phyloP scores from a whole-genome alignment of 2,888 invertebrate genomes.

The Netelia virgata region DNA sequence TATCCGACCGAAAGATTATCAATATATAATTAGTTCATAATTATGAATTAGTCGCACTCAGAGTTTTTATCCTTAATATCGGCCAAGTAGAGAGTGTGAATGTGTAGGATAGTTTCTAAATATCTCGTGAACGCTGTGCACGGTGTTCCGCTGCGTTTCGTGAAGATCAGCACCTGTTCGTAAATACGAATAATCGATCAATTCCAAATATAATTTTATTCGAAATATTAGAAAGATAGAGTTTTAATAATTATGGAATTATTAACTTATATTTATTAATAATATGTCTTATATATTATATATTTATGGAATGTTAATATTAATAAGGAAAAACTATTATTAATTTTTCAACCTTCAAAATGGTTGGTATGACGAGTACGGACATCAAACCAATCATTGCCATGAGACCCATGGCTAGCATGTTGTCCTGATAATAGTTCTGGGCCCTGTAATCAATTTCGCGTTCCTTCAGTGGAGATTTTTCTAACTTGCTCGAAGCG shows the following conservation, averaged over 20 bases:
- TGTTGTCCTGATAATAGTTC: conserved; percentile 89
- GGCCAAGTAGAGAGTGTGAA: conserved; percentile 89
- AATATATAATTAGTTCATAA: not conserved
- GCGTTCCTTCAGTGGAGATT: too few species aligned
- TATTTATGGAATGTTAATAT: not conserved
- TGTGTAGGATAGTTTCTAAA: conserved; percentile 91
- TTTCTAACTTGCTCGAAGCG: too few species aligned
- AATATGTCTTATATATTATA: too few species aligned
- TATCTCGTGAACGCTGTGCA: conserved; percentile 91
- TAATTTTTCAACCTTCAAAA: conserved; percentile 86
- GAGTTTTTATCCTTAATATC: conserved; percentile 83
- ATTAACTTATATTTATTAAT: too few species aligned
- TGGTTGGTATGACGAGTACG: conserved; percentile 90
- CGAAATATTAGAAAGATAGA: too few species aligned
- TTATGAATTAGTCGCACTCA: conserved; percentile 66
- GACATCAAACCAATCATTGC: conserved; percentile 91
- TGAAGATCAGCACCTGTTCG: conserved; percentile 86
- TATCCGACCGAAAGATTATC: not conserved
- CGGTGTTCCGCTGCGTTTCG: conserved; percentile 88
- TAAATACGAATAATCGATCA: not conserved
- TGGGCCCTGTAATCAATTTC: conserved; percentile 87
- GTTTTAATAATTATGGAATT: too few species aligned
- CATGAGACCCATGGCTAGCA: conserved; percentile 88
- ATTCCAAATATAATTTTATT: too few species aligned
- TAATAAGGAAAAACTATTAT: not conserved